phyloP scores from a whole-genome alignment of 2,888 invertebrate genomes.

The Euzophera pinguis region DNA sequence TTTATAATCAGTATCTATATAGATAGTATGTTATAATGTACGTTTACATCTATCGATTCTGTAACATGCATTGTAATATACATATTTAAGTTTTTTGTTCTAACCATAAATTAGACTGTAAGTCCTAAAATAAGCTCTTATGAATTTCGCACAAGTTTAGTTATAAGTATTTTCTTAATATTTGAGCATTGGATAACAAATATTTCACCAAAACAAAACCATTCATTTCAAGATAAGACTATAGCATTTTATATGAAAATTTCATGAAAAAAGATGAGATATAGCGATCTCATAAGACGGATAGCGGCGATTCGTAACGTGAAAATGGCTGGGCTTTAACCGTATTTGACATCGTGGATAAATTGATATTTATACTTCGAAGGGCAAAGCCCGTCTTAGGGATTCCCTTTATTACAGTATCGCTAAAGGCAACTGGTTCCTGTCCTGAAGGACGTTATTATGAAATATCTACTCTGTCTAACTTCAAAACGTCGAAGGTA shows the following conservation, averaged over 20 bases:
- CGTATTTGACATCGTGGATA: conserved; percentile 74
- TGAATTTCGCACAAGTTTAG: too few relatives aligned
- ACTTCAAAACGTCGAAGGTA: conserved; percentile 76
- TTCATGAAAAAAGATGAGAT: conserved; percentile 52
- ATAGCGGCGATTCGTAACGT: conserved; percentile 64
- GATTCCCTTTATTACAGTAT: conserved; percentile 77
- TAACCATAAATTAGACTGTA: too few relatives aligned
- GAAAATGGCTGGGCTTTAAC: conserved; percentile 64
- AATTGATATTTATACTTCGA: conserved; percentile 78
- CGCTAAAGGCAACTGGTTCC: conserved; percentile 64
- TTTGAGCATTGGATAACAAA: neutral
- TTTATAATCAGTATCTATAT: too few relatives aligned
- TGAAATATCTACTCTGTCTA: conserved; percentile 66
- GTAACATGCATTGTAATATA: too few relatives aligned
- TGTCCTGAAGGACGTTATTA: conserved; percentile 71
- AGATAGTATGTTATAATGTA: too few relatives aligned
- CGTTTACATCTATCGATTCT: too few relatives aligned
- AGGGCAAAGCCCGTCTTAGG: conserved; percentile 74
- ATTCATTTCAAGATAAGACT: neutral
- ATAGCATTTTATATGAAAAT: conserved; percentile 28
- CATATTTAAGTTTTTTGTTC: too few relatives aligned
- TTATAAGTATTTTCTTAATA: too few relatives aligned
- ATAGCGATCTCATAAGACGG: conserved; percentile 49
- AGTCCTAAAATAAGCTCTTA: too few relatives aligned
- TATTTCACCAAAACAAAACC: neutral